Percentiles rank a stretch among this genome's conserved stretches.
Evolutionary conservation across 1,140 invertebrate genomes (phyloP).

Genomic region (Anoplophora glabripennis): DNA sequence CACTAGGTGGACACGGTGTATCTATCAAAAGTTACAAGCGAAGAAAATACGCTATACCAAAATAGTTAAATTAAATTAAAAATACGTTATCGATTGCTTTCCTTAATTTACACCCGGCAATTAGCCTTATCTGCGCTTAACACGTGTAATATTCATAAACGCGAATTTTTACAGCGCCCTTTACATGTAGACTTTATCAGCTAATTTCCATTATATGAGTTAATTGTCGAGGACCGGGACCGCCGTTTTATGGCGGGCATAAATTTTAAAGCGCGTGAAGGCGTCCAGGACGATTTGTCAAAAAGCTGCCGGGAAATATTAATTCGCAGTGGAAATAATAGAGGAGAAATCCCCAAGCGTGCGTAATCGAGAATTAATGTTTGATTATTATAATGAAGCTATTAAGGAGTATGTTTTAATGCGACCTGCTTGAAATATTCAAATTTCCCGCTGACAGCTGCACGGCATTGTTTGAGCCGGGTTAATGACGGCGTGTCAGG

Average conservation of each 20-base stretch:
- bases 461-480: not conserved
- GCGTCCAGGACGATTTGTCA: conserved; percentile 19
- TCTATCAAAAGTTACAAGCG: too few relatives aligned
- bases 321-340: conserved; percentile 19
- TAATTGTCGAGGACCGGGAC: conserved; percentile 16
- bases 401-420: conserved; percentile 16
- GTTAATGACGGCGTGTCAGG: too few relatives aligned
- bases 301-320: conserved; percentile 21
- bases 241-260: conserved; percentile 15
- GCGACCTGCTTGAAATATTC: conserved; percentile 19
- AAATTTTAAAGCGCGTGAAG: conserved; percentile 14
- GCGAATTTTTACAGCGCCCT: too few relatives aligned
- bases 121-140: too few relatives aligned
- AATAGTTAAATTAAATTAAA: too few relatives aligned
- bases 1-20: too few relatives aligned
- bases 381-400: conserved; percentile 10
- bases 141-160: too few relatives aligned
- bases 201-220: conserved; percentile 23
- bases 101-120: too few relatives aligned
- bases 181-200: conserved; percentile 13
- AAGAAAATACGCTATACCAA: too few relatives aligned
- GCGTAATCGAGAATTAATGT: conserved; percentile 17
- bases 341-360: conserved; percentile 15
- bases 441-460: conserved; percentile 19
- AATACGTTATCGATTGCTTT: too few relatives aligned